phyloP scores from a whole-genome alignment of 2,888 invertebrate species.

The Drosophila robusta region DNA sequence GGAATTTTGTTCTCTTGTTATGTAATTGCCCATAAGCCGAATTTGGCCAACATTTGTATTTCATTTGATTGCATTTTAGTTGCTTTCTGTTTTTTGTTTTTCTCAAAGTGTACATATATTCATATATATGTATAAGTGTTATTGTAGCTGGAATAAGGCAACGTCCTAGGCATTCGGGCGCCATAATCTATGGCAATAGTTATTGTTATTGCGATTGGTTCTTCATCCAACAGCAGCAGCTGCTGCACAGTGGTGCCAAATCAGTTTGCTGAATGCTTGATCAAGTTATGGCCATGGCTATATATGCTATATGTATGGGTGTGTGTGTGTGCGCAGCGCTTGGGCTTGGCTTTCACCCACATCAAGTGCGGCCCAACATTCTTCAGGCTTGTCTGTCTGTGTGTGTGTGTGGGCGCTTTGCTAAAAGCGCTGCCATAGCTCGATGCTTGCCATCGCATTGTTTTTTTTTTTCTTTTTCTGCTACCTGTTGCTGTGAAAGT shows the following conservation, averaged over 20 bases:
- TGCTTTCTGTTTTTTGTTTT: too few relatives aligned
- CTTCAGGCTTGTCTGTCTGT: constrained; percentile 21
- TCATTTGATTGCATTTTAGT: too few relatives aligned
- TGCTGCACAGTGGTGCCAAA: constrained; percentile 49
- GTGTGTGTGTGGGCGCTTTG: constrained; percentile 45
- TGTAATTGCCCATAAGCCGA: too few relatives aligned
- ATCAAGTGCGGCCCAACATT: constrained; percentile 46
- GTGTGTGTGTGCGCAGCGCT: constrained; percentile 1
- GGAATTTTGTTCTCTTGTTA: too few relatives aligned
- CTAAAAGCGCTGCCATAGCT: constrained; percentile 37
- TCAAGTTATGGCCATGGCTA: constrained; percentile 20
- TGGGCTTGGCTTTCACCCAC: constrained; percentile 63
- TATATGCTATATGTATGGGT: constrained; percentile 6
- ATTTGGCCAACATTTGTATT: too few relatives aligned
- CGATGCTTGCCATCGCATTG: constrained; percentile 24
- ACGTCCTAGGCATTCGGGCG: constrained; percentile 32
- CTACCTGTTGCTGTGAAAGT: constrained; percentile 50
- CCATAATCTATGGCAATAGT: constrained; percentile 62
- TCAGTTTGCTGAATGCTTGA: constrained; percentile 12
- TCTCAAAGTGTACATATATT: neutral
- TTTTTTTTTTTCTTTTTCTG: constrained; percentile 1
- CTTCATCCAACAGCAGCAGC: constrained; percentile 5
- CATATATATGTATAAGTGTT: neutral
- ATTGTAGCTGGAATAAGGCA: constrained; percentile 13
- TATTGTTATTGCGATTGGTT: constrained; percentile 51